Percentiles rank a stretch among this genome's conserved stretches.
Conservation (phyloP, 2,888 invertebrate genomes). For the Notocelia uddmanniana region DNA sequence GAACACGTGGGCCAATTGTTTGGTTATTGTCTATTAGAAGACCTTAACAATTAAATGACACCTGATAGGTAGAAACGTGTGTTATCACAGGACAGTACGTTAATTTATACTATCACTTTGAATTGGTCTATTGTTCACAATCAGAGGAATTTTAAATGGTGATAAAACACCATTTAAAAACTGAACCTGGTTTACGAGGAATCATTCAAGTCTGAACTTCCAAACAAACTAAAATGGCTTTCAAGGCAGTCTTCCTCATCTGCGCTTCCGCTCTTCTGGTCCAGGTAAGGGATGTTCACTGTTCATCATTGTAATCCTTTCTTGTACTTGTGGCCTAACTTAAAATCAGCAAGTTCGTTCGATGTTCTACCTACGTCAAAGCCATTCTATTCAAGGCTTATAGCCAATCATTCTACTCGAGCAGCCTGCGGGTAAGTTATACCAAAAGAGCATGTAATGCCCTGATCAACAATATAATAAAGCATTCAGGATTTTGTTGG, state of each 20-base stretch:
- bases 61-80: neutral
- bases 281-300: constrained; percentile 8
- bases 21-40: neutral
- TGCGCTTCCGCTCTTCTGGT: constrained; percentile 39
- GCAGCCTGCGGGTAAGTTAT: too few relatives aligned
- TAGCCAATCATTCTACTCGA: too few relatives aligned
- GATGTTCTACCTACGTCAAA: too few relatives aligned
- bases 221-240: constrained; percentile 36
- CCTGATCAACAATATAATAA: too few relatives aligned
- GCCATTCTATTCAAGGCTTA: too few relatives aligned
- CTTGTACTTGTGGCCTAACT: too few relatives aligned
- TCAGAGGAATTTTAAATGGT: neutral
- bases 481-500: too few relatives aligned
- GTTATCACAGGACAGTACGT: neutral
- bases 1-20: neutral
- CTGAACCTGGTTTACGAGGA: neutral
- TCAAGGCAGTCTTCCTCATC: constrained; percentile 37
- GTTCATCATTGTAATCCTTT: neutral
- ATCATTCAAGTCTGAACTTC: constrained; percentile 12
- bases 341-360: too few relatives aligned
- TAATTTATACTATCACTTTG: too few relatives aligned
- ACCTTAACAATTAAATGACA: neutral
- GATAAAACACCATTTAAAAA: constrained; percentile 12
- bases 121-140: neutral
- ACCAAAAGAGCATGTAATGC: too few relatives aligned